phyloP scores from a whole-genome alignment of 1,140 invertebrate genomes.

The Archivesica marissinica region DNA sequence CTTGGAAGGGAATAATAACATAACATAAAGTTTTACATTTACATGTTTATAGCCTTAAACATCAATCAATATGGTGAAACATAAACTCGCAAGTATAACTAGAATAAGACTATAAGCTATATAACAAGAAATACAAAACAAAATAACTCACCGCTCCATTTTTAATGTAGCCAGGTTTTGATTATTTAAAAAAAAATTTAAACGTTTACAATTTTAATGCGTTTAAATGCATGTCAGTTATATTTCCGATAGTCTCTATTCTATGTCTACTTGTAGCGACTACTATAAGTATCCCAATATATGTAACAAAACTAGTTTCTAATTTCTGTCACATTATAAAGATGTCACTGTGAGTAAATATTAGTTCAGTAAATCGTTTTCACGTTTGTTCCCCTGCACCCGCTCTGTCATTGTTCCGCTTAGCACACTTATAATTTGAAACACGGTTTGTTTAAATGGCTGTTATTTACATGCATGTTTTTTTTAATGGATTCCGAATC shows the following conservation, averaged over 20 bases:
- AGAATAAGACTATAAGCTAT: neutral
- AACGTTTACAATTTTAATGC: neutral
- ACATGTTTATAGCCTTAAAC: no score
- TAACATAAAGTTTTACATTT: no score
- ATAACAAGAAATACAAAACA: neutral
- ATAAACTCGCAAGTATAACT: neutral
- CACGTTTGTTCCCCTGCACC: neutral
- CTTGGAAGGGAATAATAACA: no score
- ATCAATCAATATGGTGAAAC: neutral
- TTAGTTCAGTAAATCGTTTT: neutral
- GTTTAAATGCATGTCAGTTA: no score
- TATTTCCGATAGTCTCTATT: neutral
- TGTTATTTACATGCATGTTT: slow-evolving; percentile 15
- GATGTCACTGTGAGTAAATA: slow-evolving; percentile 22
- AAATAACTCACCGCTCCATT: slow-evolving; percentile 16
- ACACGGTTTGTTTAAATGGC: slow-evolving; percentile 23
- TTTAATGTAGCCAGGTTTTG: neutral
- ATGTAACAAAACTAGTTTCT: neutral
- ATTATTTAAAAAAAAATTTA: neutral
- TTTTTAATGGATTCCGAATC: slow-evolving; percentile 23
- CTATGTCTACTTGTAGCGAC: neutral
- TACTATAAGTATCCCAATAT: neutral
- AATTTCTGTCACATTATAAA: neutral
- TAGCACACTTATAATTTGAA: neutral
- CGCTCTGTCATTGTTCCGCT: neutral